These are phyloP conservation scores for Festucalex cinctus DNA, from an alignment of 2,113 vertebrate species.

Conservation along the genomic window DNA sequence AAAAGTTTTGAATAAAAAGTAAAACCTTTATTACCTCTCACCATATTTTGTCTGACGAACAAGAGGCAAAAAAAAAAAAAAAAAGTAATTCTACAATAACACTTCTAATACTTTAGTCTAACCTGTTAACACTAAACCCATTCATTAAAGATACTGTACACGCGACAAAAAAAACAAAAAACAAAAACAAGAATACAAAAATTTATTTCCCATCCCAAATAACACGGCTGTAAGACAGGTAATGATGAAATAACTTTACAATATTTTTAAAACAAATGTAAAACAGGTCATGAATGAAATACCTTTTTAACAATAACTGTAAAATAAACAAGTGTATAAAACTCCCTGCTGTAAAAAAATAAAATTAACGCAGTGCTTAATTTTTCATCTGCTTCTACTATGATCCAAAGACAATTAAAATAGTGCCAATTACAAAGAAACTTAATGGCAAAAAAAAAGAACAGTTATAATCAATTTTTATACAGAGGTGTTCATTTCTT, in stretches of 20 bases:
- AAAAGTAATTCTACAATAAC: too few relatives aligned
- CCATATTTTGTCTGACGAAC: too few relatives aligned
- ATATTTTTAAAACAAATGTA: background rate
- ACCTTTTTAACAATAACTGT: background rate
- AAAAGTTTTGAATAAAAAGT: too few relatives aligned
- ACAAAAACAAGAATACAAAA: background rate
- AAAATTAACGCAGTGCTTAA: slow-evolving; percentile 24
- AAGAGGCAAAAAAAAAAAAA: too few relatives aligned
- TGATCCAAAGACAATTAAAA: slow-evolving; percentile 5
- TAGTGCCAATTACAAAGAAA: slow-evolving; percentile 4
- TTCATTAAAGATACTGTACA: background rate
- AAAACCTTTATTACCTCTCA: too few relatives aligned
- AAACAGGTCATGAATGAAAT: slow-evolving; percentile 10
- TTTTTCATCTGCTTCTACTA: slow-evolving; percentile 14
- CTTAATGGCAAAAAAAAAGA: slow-evolving; percentile 15
- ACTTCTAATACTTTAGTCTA: too few relatives aligned
- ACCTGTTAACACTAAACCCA: too few relatives aligned
- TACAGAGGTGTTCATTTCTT: slow-evolving; percentile 54
- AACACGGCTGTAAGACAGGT: background rate
- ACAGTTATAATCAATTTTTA: background rate
- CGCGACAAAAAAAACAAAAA: background rate
- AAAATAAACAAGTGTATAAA: slow-evolving; percentile 10
- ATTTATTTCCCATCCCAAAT: slow-evolving; percentile 40
- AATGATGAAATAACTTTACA: slow-evolving; percentile 17
- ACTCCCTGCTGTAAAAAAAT: slow-evolving; percentile 35